Conservation (phyloP, 2,888 invertebrate genomes). For the Drosophila austrosaltans region DNA sequence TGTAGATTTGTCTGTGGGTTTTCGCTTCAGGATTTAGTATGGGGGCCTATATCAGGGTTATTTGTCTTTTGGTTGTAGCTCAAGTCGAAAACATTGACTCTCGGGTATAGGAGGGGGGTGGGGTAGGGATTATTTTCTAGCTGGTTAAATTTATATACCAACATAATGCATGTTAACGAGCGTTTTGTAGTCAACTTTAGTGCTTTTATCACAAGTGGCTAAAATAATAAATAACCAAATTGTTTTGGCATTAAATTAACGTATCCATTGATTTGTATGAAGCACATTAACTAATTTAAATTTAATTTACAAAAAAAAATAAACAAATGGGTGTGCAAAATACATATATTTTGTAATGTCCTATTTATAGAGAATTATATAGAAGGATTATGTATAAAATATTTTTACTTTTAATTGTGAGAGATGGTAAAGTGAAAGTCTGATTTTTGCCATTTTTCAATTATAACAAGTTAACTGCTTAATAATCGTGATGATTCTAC, state of each 20-base stretch:
- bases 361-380: no score
- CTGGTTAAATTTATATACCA: conserved; percentile 75
- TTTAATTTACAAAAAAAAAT: background rate
- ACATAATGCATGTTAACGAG: conserved; percentile 73
- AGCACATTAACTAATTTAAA: background rate
- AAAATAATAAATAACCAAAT: conserved; percentile 38
- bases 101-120: no score
- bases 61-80: conserved; percentile 64
- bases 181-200: conserved; percentile 60
- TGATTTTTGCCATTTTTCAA: conserved; percentile 4
- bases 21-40: background rate
- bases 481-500: conserved; percentile 61
- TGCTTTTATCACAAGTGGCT: conserved; percentile 41
- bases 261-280: conserved; percentile 12
- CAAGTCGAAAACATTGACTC: background rate
- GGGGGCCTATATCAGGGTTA: conserved; percentile 39
- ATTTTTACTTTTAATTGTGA: no score
- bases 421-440: background rate
- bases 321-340: background rate
- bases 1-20: conserved; percentile 49
- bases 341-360: background rate
- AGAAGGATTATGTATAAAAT: no score
- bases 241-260: conserved; percentile 47
- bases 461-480: conserved; percentile 24
- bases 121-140: conserved; percentile 73